phyloP scores from a whole-genome alignment of 2,797 vertebrate genomes.

The Poecilia picta region DNA sequence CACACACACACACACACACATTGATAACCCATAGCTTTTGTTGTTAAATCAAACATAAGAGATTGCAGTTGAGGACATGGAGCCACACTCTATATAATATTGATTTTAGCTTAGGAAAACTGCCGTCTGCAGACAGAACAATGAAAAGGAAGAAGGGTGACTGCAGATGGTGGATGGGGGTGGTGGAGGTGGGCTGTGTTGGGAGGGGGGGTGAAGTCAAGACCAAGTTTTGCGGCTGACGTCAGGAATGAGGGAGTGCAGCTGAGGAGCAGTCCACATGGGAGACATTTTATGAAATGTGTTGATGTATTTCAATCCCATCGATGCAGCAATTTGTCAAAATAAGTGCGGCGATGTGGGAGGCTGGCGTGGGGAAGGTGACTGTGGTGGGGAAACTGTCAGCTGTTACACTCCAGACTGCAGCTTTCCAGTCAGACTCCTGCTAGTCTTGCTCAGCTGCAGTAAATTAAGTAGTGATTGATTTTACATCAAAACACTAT shows the following conservation, averaged over 20 bases:
- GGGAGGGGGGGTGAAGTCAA: slow-evolving; percentile 18
- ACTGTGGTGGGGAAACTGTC: slow-evolving; percentile 26
- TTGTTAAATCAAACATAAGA: slow-evolving; percentile 42
- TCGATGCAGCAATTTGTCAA: slow-evolving; percentile 52
- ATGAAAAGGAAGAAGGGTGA: slow-evolving; percentile 19
- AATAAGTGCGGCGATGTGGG: slow-evolving; percentile 14
- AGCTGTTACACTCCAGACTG: slow-evolving; percentile 23
- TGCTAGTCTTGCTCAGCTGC: slow-evolving; percentile 9
- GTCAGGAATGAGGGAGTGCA: slow-evolving; percentile 20
- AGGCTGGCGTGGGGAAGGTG: neutral
- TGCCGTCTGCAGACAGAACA: slow-evolving; percentile 29
- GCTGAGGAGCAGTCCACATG: neutral
- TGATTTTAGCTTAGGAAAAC: slow-evolving; percentile 59
- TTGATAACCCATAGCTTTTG: neutral
- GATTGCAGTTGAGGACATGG: slow-evolving; percentile 49
- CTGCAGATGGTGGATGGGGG: slow-evolving; percentile 10
- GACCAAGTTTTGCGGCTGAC: slow-evolving; percentile 26
- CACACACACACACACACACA: neutral
- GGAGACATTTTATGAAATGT: slow-evolving; percentile 43
- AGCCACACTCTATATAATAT: slow-evolving; percentile 49
- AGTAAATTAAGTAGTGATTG: slow-evolving; percentile 36
- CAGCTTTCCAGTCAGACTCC: slow-evolving; percentile 19
- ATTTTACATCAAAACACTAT: slow-evolving; percentile 22
- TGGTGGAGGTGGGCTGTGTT: neutral
- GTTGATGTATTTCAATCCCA: slow-evolving; percentile 42